Conservation (phyloP, 2,113 vertebrate genomes). For the Morone chrysops region DNA sequence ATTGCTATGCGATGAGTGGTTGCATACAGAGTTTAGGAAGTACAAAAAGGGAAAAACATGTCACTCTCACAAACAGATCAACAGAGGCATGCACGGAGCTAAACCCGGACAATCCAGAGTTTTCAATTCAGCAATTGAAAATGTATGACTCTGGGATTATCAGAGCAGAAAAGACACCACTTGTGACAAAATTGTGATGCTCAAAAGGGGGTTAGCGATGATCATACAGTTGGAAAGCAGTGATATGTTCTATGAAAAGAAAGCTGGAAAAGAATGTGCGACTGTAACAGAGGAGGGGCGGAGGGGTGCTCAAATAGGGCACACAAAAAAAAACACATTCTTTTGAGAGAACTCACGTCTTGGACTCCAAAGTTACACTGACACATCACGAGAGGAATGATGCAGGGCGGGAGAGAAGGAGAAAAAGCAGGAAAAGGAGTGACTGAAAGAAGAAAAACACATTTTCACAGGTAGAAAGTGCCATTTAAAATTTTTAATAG, state of each 20-base stretch:
- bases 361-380: slow-evolving; percentile 81
- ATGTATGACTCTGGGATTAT: slow-evolving; percentile 35
- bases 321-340: slow-evolving; percentile 80
- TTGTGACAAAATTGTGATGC: slow-evolving; percentile 16
- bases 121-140: slow-evolving; percentile 40
- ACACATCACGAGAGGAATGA: slow-evolving; percentile 81
- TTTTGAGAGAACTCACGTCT: slow-evolving; percentile 84
- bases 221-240: slow-evolving; percentile 36
- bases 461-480: slow-evolving; percentile 20
- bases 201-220: slow-evolving; percentile 8
- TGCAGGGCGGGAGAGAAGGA: slow-evolving; percentile 64
- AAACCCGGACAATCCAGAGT: slow-evolving; percentile 19
- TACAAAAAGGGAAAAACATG: slow-evolving; percentile 30
- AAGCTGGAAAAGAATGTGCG: slow-evolving; percentile 72
- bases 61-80: slow-evolving; percentile 19
- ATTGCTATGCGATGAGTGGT: background rate
- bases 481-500: slow-evolving; percentile 14
- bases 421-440: slow-evolving; percentile 39
- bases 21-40: slow-evolving; percentile 26
- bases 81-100: slow-evolving; percentile 21
- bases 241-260: slow-evolving; percentile 57
- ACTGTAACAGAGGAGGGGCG: slow-evolving; percentile 64
- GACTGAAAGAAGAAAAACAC: slow-evolving; percentile 41
- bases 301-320: slow-evolving; percentile 66
- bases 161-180: slow-evolving; percentile 11